phyloP scores from a whole-genome alignment of 2,113 vertebrate genomes.

The Protomyctophum bolini region DNA sequence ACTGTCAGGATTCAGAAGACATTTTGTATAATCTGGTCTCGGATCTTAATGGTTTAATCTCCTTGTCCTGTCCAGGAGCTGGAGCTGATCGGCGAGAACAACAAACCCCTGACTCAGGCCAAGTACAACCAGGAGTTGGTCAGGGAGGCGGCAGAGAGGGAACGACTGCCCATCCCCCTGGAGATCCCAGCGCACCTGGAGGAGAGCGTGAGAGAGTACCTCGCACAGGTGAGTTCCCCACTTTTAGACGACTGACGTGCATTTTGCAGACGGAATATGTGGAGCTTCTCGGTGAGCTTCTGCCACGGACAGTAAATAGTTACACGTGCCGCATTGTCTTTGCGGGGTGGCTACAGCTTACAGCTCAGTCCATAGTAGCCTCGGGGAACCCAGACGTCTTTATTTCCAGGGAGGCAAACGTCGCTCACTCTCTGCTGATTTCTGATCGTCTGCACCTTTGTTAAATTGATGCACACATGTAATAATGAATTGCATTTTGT shows the following conservation, averaged over 20 bases:
- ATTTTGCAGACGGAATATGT: neutral
- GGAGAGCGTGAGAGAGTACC: slow-evolving; percentile 83
- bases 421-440: too few relatives aligned
- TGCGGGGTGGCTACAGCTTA: too few relatives aligned
- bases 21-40: too few relatives aligned
- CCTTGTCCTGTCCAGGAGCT: slow-evolving; percentile 80
- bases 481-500: too few relatives aligned
- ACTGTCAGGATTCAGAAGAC: too few relatives aligned
- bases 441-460: too few relatives aligned
- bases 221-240: slow-evolving; percentile 80
- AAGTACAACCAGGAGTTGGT: slow-evolving; percentile 88
- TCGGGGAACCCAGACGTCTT: too few relatives aligned
- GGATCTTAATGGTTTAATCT: neutral
- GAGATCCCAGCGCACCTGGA: slow-evolving; percentile 85
- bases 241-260: neutral
- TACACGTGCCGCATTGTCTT: neutral
- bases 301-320: neutral
- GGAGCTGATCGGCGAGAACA: slow-evolving; percentile 87
- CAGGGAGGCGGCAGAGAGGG: slow-evolving; percentile 82
- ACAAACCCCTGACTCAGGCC: slow-evolving; percentile 90
- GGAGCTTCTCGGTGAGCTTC: neutral
- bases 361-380: too few relatives aligned
- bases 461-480: too few relatives aligned
- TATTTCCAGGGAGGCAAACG: too few relatives aligned
- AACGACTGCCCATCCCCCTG: slow-evolving; percentile 83